Evolutionary conservation across 2,113 vertebrate species (phyloP).

Genomic region (Lophius piscatorius): DNA sequence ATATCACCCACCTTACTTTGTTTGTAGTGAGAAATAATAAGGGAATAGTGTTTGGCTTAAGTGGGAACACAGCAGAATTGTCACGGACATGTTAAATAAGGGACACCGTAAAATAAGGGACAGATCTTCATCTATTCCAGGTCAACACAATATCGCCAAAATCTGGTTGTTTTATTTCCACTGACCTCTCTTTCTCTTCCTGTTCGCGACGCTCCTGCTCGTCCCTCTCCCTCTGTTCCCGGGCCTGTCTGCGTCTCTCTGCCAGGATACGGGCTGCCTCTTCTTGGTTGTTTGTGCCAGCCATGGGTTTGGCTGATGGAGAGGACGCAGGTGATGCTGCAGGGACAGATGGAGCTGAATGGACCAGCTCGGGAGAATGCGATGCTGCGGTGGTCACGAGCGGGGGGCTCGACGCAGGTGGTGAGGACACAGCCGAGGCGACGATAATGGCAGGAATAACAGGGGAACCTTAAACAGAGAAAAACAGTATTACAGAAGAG

Average conservation of each 20-base stretch:
- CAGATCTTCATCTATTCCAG: too few relatives aligned
- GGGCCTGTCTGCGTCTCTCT: slow-evolving; percentile 90
- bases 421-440: slow-evolving; percentile 55
- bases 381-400: slow-evolving; percentile 10
- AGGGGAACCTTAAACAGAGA: neutral
- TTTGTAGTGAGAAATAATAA: too few relatives aligned
- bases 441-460: slow-evolving; percentile 29
- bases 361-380: slow-evolving; percentile 29
- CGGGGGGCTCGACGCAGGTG: slow-evolving; percentile 44
- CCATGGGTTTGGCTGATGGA: slow-evolving; percentile 83
- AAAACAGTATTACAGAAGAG: too few relatives aligned
- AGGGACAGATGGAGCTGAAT: slow-evolving; percentile 25
- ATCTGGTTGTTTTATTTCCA: slow-evolving; percentile 9
- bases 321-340: slow-evolving; percentile 56
- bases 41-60: too few relatives aligned
- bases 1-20: too few relatives aligned
- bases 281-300: slow-evolving; percentile 90
- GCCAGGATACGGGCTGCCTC: slow-evolving; percentile 90
- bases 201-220: slow-evolving; percentile 88
- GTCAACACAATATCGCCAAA: too few relatives aligned
- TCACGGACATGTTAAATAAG: too few relatives aligned
- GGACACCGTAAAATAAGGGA: too few relatives aligned
- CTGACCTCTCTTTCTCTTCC: slow-evolving; percentile 89
- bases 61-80: too few relatives aligned
- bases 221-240: slow-evolving; percentile 91